phyloP scores from a whole-genome alignment of 2,113 vertebrate species.

The Cinclus cinclus region DNA sequence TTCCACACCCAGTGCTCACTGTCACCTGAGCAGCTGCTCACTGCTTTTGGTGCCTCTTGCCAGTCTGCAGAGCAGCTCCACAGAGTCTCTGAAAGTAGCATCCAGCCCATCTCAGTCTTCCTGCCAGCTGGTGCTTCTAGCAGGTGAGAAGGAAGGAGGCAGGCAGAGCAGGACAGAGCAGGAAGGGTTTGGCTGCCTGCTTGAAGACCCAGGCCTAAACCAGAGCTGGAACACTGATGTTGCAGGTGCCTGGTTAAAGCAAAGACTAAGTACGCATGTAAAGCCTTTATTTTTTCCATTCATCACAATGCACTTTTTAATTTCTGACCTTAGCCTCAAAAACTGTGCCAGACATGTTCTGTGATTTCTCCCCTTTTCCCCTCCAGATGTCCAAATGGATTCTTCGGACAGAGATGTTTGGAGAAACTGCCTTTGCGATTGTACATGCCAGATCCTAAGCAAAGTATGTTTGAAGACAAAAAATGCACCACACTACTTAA shows the following conservation, averaged over 20 bases:
- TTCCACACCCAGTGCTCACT: fast-evolving
- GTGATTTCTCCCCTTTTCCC: constrained; percentile 92
- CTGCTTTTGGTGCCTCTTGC: not conserved
- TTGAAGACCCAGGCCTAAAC: not conserved
- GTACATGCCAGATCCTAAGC: constrained; percentile 94
- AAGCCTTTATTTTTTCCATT: constrained; percentile 72
- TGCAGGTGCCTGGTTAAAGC: constrained; percentile 14
- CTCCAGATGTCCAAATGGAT: constrained; percentile 97
- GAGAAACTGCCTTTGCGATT: constrained; percentile 94
- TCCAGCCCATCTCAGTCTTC: not conserved
- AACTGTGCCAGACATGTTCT: constrained; percentile 83
- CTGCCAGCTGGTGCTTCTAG: not conserved
- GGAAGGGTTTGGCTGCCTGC: not conserved
- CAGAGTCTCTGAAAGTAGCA: not conserved
- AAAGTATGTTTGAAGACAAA: constrained; percentile 95
- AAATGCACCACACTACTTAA: constrained; percentile 77
- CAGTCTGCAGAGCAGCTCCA: not conserved
- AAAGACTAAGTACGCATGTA: not conserved
- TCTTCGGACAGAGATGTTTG: constrained; percentile 97
- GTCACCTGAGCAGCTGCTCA: not conserved
- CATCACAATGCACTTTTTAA: constrained; percentile 81
- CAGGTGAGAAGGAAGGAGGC: constrained; percentile 15
- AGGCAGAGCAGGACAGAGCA: constrained; percentile 8
- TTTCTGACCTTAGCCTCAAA: constrained; percentile 80
- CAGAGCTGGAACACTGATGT: not conserved